phyloP scores from a whole-genome alignment of 1,140 invertebrate species.

The Lerema accius region DNA sequence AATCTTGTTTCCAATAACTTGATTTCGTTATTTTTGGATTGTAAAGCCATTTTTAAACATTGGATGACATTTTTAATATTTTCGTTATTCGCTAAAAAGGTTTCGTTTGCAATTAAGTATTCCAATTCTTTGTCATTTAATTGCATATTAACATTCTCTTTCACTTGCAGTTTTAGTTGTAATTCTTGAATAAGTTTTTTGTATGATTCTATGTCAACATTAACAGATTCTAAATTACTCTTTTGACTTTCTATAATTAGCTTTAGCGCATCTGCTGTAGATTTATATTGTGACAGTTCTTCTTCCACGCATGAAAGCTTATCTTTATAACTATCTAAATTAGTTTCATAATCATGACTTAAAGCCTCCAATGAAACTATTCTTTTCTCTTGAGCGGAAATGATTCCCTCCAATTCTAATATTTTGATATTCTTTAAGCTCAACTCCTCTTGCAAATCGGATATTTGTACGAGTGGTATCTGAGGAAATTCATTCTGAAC shows the following conservation, averaged over 20 bases:
- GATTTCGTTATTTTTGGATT: slow-evolving; percentile 56
- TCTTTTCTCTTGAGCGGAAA: slow-evolving; percentile 50
- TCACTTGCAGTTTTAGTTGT: slow-evolving; percentile 52
- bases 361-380: slow-evolving; percentile 54
- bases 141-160: slow-evolving; percentile 39
- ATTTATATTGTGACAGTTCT: slow-evolving; percentile 55
- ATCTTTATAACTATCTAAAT: slow-evolving; percentile 48
- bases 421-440: slow-evolving; percentile 49
- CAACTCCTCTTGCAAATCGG: slow-evolving; percentile 49
- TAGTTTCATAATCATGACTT: slow-evolving; percentile 49
- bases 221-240: slow-evolving; percentile 45
- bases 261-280: slow-evolving; percentile 58
- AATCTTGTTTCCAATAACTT: slow-evolving; percentile 46
- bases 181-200: slow-evolving; percentile 59
- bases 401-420: slow-evolving; percentile 53
- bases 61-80: slow-evolving; percentile 68
- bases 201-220: slow-evolving; percentile 60
- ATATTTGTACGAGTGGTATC: slow-evolving; percentile 3
- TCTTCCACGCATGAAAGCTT: slow-evolving; percentile 48
- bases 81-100: slow-evolving; percentile 68
- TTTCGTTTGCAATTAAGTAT: slow-evolving; percentile 60
- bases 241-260: slow-evolving; percentile 61
- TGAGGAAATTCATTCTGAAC: slow-evolving; percentile 24
- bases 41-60: slow-evolving; percentile 53
- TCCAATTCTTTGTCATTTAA: slow-evolving; percentile 50